Base-by-base conservation (phyloP, 2,797 vertebrate genomes). In the Serranus cabrilla region DNA sequence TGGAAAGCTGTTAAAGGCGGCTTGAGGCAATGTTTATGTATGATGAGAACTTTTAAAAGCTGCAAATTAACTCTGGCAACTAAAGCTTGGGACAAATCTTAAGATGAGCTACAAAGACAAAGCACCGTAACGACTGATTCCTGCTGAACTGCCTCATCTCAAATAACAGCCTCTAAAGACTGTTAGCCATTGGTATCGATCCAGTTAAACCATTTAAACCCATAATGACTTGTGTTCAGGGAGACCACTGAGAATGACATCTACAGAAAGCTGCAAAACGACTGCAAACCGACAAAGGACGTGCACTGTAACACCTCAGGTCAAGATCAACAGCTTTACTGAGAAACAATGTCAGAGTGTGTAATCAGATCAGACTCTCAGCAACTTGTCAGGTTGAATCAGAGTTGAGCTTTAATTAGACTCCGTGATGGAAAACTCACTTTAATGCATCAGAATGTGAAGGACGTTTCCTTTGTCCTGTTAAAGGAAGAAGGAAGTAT, bases 161-260 rank as follows among this genome's bases (percentile, higher is more conserved):
- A 34, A 17, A 1, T 23, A 23, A 43, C 14, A 2, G 5, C 17
- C 37, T 23, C 1, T 62, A 58, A 39, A 8, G 47, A 52, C 64
- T 68, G 39, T 62, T 39, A 52, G 52, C 39, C 40, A 21, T 54
- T 40, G 59, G 52, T 2, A 12, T 5, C 54, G 77, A 74, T 74
- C 71, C 59, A 47, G 59, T 70, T 80, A 74, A 80, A 64, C 59
- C 64, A 47, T 40, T 55, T 71, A 66, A 71, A 72, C 21, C 25
- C 18, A 25, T 49, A 49, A 54, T 25, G 13, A 43, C 27, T 13
- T 18, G 3, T 21, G 3, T 2, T 17, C 23, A 43, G 5, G 34
- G 42, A 27, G 4, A 42, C 31, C 43, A 4, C 23, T 37, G 8
- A 10, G 14, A 58, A 25, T 9, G 34, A 34, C 34, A 9, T 7